phyloP scores from a whole-genome alignment of 2,113 vertebrate genomes.

The Tachuris rubrigastra region DNA sequence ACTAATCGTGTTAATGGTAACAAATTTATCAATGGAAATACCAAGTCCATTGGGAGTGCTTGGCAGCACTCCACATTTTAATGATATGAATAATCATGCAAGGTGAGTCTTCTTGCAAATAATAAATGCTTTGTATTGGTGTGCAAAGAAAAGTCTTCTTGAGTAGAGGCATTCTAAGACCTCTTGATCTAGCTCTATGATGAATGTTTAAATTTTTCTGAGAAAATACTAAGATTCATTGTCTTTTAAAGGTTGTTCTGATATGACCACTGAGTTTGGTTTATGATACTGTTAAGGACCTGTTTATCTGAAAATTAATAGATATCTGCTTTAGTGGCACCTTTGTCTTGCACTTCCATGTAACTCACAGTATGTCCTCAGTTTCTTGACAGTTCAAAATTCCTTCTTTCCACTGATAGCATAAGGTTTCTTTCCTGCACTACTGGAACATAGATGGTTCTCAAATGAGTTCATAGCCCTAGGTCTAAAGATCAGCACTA shows the following conservation, averaged over 20 bases:
- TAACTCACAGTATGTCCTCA: background rate
- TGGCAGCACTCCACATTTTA: background rate
- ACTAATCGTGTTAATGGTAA: background rate
- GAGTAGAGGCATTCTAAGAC: background rate
- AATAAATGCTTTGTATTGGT: background rate
- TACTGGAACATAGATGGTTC: fast-evolving
- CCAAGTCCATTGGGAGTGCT: background rate
- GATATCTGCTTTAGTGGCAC: background rate
- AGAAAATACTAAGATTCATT: background rate
- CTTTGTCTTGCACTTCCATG: background rate
- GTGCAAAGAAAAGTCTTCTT: background rate
- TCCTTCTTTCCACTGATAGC: background rate
- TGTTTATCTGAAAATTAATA: background rate
- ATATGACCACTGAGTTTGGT: background rate
- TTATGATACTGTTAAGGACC: background rate
- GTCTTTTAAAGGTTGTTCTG: background rate
- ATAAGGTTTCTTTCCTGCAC: background rate
- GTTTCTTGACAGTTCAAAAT: background rate
- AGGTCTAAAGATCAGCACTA: background rate
- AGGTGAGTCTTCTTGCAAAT: background rate
- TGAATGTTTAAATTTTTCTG: background rate
- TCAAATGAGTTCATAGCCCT: background rate
- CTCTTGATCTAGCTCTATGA: background rate
- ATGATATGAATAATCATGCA: background rate
- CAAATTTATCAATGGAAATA: background rate